Percentiles rank a stretch among this genome's conserved stretches.
Conservation (phyloP, 1,140 invertebrate species). For the Achroia grisella region DNA sequence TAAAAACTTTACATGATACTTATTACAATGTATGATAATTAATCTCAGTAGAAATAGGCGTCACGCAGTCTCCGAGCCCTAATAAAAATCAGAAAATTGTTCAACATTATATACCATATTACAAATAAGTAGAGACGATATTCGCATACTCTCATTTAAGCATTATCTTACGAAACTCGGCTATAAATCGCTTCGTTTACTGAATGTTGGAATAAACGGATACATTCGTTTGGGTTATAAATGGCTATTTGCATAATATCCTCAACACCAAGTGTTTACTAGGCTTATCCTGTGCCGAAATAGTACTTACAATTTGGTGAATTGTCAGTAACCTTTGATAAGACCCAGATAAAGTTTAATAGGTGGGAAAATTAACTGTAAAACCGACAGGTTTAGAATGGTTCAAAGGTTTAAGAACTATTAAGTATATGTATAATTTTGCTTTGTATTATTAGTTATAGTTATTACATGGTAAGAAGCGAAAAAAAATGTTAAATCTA, state of each 20-base stretch:
- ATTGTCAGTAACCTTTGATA: no score
- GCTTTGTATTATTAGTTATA: no score
- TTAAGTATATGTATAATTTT: no score
- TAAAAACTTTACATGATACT: no score
- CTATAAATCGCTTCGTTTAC: slow-evolving; percentile 35
- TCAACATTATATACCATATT: not conserved
- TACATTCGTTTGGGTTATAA: slow-evolving; percentile 18
- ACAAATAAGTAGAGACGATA: not conserved
- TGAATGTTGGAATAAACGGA: slow-evolving; percentile 29
- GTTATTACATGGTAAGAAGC: no score
- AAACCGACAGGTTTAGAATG: no score
- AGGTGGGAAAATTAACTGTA: no score
- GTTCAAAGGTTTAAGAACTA: no score
- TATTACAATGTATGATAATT: slow-evolving; percentile 19
- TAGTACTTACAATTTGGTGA: no score
- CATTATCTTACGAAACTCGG: slow-evolving; percentile 14
- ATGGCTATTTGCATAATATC: slow-evolving; percentile 38
- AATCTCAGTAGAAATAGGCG: slow-evolving; percentile 19
- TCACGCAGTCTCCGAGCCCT: slow-evolving; percentile 27
- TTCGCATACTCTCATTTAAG: not conserved
- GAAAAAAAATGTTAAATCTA: no score
- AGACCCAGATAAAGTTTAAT: no score
- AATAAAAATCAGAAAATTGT: not conserved
- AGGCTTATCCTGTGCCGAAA: no score
- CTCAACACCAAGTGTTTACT: not conserved